Percentiles rank a stretch among this genome's conserved stretches.
Conservation (phyloP, 2,797 vertebrate species). For the Leptoclinus maculatus region DNA sequence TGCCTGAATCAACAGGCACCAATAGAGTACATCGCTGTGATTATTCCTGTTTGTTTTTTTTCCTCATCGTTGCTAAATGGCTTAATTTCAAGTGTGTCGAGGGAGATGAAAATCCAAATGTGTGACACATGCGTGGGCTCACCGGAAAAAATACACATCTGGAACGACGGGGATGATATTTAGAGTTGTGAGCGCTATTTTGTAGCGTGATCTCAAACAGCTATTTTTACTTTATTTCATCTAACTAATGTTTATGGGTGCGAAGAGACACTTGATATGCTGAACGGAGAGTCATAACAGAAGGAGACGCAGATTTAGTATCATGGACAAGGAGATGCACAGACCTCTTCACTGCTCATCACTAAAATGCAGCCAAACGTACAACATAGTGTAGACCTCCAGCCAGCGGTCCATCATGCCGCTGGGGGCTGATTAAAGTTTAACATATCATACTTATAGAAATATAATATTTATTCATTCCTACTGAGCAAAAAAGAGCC, state of each 20-base stretch:
- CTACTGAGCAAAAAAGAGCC: not conserved
- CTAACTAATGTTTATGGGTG: slow-evolving; percentile 34
- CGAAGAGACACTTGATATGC: slow-evolving; percentile 8
- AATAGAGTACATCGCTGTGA: not conserved
- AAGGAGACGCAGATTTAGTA: slow-evolving; percentile 7
- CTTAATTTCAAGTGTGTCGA: slow-evolving; percentile 35
- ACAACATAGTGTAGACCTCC: not conserved
- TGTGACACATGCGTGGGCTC: slow-evolving; percentile 19
- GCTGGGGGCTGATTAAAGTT: not conserved
- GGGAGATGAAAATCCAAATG: slow-evolving; percentile 39
- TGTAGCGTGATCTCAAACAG: slow-evolving; percentile 10
- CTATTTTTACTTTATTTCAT: slow-evolving; percentile 16
- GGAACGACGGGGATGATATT: slow-evolving; percentile 26
- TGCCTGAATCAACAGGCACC: slow-evolving; percentile 47
- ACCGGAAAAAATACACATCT: slow-evolving; percentile 32
- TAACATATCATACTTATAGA: not conserved
- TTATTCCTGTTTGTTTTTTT: slow-evolving; percentile 15
- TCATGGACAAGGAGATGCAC: not conserved
- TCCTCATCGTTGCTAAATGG: slow-evolving; percentile 10
- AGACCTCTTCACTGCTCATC: slow-evolving; percentile 1
- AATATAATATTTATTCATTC: not conserved
- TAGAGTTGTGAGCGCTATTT: slow-evolving; percentile 28
- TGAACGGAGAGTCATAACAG: slow-evolving; percentile 14
- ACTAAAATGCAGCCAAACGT: not conserved
- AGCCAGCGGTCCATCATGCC: not conserved